Conservation (phyloP, 2,113 vertebrate genomes). For the Micromys minutus region DNA sequence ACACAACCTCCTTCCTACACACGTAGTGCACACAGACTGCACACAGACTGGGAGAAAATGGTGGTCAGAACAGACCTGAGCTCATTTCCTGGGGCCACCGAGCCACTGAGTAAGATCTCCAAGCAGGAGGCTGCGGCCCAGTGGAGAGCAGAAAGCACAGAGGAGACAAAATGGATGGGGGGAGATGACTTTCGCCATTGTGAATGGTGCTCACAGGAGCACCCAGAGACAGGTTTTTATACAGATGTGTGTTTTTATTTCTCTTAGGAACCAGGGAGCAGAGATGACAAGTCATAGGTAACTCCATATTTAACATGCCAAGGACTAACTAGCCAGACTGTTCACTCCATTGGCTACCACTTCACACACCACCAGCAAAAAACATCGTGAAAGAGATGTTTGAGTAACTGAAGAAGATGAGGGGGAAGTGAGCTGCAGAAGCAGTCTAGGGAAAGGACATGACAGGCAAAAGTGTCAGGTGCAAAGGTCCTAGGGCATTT, state of each 20-base stretch:
- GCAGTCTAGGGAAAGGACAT: not conserved
- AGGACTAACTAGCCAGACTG: not conserved
- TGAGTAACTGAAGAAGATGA: not conserved
- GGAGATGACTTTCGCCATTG: no score
- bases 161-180: not conserved
- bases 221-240: not conserved
- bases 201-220: no score
- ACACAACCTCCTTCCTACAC: not conserved
- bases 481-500: not conserved
- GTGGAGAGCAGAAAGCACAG: not conserved
- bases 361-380: not conserved
- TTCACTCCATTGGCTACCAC: no score
- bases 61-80: not conserved
- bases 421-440: not conserved
- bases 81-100: not conserved
- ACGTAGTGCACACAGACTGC: not conserved
- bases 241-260: no score
- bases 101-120: not conserved
- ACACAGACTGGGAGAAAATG: not conserved
- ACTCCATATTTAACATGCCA: not conserved
- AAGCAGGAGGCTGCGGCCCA: not conserved
- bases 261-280: not conserved
- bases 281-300: not conserved
- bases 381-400: not conserved
- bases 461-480: no score